phyloP scores from a whole-genome alignment of 2,888 invertebrate species.

The Heteropelma amictum region DNA sequence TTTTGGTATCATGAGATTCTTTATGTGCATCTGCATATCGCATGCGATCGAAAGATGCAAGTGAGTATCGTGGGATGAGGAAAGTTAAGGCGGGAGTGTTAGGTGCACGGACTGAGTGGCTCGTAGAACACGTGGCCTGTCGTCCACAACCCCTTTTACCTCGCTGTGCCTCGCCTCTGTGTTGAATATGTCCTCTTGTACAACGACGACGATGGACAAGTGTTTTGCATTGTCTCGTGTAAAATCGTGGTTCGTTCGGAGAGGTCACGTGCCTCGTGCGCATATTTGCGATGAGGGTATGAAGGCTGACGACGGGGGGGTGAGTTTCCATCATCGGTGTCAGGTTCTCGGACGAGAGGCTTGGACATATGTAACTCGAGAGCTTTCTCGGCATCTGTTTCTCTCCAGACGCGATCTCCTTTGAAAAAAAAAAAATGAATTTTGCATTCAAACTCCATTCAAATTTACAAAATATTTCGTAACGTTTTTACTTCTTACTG shows the following conservation, averaged over 20 bases:
- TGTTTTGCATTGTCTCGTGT: conserved; percentile 53
- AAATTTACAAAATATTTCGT: too few species aligned
- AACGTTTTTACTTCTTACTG: too few species aligned
- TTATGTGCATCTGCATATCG: background rate
- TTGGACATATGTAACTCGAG: background rate
- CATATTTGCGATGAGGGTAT: conserved; percentile 27
- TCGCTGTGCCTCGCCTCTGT: background rate
- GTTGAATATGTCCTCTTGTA: background rate
- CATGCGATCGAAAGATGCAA: background rate
- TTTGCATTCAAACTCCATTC: too few species aligned
- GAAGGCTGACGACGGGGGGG: conserved; percentile 19
- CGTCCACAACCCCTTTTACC: conserved; percentile 22
- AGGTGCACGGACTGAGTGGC: conserved; percentile 41
- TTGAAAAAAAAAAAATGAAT: background rate
- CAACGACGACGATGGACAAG: conserved; percentile 31
- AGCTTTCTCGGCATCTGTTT: background rate
- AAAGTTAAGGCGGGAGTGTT: conserved; percentile 33
- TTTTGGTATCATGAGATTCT: background rate
- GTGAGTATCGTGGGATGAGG: too few species aligned
- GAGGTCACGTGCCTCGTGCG: conserved; percentile 46
- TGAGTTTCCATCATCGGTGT: conserved; percentile 39
- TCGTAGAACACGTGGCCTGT: conserved; percentile 49
- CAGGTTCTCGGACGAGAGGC: conserved; percentile 34
- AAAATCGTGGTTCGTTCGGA: conserved; percentile 33
- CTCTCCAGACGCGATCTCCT: background rate